A percentile compares a stretch with the other conserved stretches of the same genome.
phyloP scores from a whole-genome alignment of 2,797 vertebrate species.

The Eulemur coronatus region DNA sequence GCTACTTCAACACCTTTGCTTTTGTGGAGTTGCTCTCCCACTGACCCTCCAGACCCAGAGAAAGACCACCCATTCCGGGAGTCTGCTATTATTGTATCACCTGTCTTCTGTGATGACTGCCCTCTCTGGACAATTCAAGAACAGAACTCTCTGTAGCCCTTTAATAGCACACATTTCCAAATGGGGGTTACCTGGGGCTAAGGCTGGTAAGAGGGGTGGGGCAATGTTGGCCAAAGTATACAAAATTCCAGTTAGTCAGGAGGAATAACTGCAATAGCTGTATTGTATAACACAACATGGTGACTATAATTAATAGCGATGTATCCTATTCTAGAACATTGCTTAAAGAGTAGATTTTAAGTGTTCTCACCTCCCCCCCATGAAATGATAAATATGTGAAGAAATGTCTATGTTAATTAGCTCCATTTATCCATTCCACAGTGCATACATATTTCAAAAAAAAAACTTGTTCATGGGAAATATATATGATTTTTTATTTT shows the following conservation, averaged over 20 bases:
- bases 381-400: not conserved
- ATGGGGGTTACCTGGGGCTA: not conserved
- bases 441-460: not conserved
- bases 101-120: not conserved
- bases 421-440: not conserved
- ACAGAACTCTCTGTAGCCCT: not conserved
- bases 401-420: not conserved
- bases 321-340: not conserved
- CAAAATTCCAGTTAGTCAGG: not conserved
- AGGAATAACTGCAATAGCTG: not conserved
- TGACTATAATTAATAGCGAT: not conserved
- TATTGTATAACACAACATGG: not conserved
- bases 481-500: not conserved
- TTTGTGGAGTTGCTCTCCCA: not conserved
- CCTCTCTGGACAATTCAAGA: not conserved
- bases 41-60: not conserved
- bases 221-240: not conserved
- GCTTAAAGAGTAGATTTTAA: not conserved
- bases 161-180: not conserved
- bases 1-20: not conserved
- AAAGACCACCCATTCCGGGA: not conserved
- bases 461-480: not conserved
- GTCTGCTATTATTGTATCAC: not conserved
- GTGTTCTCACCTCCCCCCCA: not conserved
- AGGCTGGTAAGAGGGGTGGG: not conserved